These are phyloP conservation scores for Drosophila pseudoananassae DNA, from an alignment of 1,140 invertebrate genomes.

Conservation along the genomic window DNA sequence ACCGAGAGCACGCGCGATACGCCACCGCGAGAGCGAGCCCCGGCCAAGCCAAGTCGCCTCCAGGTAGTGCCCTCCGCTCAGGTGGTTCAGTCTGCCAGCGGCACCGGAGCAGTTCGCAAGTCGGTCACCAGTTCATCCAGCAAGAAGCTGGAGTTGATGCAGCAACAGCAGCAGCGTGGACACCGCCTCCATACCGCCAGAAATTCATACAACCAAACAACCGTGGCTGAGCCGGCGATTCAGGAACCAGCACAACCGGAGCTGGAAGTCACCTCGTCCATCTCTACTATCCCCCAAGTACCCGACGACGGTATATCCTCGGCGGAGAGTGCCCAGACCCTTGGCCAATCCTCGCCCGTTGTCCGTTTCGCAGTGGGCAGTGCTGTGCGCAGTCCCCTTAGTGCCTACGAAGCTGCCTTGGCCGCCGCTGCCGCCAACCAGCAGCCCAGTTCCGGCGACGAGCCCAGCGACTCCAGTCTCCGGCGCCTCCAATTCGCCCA, in stretches of 20 bases:
- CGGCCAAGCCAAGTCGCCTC: conserved; percentile 76
- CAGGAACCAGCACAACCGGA: conserved; percentile 18
- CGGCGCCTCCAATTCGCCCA: conserved; percentile 62
- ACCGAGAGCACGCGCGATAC: conserved; percentile 78
- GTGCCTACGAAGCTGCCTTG: conserved; percentile 62
- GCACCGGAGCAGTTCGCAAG: conserved; percentile 55
- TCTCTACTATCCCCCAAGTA: conserved; percentile 37
- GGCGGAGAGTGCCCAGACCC: conserved; percentile 67
- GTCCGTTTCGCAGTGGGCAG: conserved; percentile 80
- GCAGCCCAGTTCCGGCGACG: conserved; percentile 65
- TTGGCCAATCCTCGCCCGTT: conserved; percentile 24
- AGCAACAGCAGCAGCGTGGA: conserved; percentile 70
- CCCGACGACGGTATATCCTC: conserved; percentile 65
- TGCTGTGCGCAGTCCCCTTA: conserved; percentile 62
- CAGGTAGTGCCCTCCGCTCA: conserved; percentile 21
- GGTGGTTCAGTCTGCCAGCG: conserved; percentile 49
- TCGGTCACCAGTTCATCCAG: conserved; percentile 31
- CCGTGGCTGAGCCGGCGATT: conserved; percentile 42
- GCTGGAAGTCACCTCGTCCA: conserved; percentile 3
- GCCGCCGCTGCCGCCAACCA: conserved; percentile 64
- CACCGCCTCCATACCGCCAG: conserved; percentile 55
- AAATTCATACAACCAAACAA: background rate
- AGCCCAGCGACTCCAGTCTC: conserved; percentile 68
- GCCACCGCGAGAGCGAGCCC: conserved; percentile 75
- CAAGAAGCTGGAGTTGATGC: conserved; percentile 65